These are phyloP conservation scores for Diplodus puntazzo DNA, from an alignment of 2,797 vertebrate genomes.

Conservation along the genomic window DNA sequence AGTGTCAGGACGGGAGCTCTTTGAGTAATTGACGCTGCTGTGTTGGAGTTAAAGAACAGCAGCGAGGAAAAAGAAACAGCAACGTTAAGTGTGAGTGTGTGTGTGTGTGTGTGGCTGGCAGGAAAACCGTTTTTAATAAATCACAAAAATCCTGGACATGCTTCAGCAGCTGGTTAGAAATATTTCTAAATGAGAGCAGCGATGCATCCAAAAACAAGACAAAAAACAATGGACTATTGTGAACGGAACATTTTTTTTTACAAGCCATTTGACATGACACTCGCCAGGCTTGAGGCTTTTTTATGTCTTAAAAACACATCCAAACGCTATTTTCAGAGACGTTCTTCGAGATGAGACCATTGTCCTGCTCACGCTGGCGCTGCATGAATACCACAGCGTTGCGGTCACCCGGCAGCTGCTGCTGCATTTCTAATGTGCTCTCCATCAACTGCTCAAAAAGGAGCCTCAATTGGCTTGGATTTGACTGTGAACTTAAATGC, in stretches of 20 bases:
- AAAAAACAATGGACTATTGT: slow-evolving; percentile 34
- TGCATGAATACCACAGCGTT: slow-evolving; percentile 63
- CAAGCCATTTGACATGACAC: slow-evolving; percentile 48
- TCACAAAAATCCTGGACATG: slow-evolving; percentile 16
- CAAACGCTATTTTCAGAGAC: slow-evolving; percentile 63
- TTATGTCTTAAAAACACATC: slow-evolving; percentile 49
- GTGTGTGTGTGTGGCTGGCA: not conserved
- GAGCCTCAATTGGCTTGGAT: slow-evolving; percentile 64
- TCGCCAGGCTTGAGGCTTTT: slow-evolving; percentile 52
- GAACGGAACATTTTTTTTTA: slow-evolving; percentile 25
- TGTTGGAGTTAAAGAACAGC: slow-evolving; percentile 16
- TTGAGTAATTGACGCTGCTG: slow-evolving; percentile 54
- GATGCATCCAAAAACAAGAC: slow-evolving; percentile 14
- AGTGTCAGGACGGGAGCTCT: slow-evolving; percentile 54
- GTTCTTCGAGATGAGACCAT: slow-evolving; percentile 64
- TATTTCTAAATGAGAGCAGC: slow-evolving; percentile 22
- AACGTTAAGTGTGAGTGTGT: not conserved
- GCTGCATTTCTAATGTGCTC: slow-evolving; percentile 67
- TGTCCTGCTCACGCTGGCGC: slow-evolving; percentile 65
- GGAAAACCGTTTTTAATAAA: not conserved
- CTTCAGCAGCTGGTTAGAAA: slow-evolving; percentile 7
- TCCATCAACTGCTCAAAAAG: slow-evolving; percentile 67
- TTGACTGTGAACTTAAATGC: slow-evolving; percentile 65
- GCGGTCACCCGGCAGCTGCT: slow-evolving; percentile 75
- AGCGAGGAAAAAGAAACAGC: slow-evolving; percentile 8